Evolutionary conservation across 92 coral and sea anemone species (phyloP).

Genomic region (Parazoanthus darwini): DNA sequence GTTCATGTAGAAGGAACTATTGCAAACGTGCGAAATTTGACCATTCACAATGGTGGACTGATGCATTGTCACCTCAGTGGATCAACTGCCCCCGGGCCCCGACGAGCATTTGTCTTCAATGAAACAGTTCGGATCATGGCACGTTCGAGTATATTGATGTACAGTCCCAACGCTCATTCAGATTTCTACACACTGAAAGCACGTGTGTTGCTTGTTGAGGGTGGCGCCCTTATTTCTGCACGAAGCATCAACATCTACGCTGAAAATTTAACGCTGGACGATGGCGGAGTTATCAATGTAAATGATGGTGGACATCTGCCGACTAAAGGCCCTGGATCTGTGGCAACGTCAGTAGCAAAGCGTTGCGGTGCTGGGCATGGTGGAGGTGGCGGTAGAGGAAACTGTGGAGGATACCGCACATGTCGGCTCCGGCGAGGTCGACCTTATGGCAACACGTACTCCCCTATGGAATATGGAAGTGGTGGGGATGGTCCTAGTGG

Average conservation of each 20-base stretch:
- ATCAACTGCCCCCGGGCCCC: slow-evolving; percentile 51
- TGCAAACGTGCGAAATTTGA: slow-evolving; percentile 69
- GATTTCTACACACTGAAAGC: slow-evolving; percentile 54
- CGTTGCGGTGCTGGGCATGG: slow-evolving; percentile 83
- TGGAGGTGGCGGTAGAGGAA: slow-evolving; percentile 68
- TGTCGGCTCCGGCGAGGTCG: slow-evolving; percentile 60
- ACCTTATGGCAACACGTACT: slow-evolving; percentile 64
- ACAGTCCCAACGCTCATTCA: slow-evolving; percentile 61
- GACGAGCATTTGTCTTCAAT: slow-evolving; percentile 47
- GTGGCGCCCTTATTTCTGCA: slow-evolving; percentile 57
- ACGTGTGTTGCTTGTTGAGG: slow-evolving; percentile 62
- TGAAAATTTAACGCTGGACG: slow-evolving; percentile 64
- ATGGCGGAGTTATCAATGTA: slow-evolving; percentile 58
- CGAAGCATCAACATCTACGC: slow-evolving; percentile 60
- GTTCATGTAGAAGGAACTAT: slow-evolving; percentile 68
- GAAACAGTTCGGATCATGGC: slow-evolving; percentile 81
- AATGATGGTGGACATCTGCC: slow-evolving; percentile 58
- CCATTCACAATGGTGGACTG: slow-evolving; percentile 65
- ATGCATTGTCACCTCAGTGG: slow-evolving; percentile 60
- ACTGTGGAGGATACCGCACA: slow-evolving; percentile 60
- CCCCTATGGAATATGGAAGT: slow-evolving; percentile 65
- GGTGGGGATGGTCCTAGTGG: slow-evolving; percentile 66
- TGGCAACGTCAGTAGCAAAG: slow-evolving; percentile 55
- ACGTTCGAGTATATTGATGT: slow-evolving; percentile 56
- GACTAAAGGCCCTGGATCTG: slow-evolving; percentile 61